A percentile compares a stretch with the other conserved stretches of the same genome.
Evolutionary conservation across 2,888 invertebrate genomes (phyloP).

Genomic region (Meta bourneti): DNA sequence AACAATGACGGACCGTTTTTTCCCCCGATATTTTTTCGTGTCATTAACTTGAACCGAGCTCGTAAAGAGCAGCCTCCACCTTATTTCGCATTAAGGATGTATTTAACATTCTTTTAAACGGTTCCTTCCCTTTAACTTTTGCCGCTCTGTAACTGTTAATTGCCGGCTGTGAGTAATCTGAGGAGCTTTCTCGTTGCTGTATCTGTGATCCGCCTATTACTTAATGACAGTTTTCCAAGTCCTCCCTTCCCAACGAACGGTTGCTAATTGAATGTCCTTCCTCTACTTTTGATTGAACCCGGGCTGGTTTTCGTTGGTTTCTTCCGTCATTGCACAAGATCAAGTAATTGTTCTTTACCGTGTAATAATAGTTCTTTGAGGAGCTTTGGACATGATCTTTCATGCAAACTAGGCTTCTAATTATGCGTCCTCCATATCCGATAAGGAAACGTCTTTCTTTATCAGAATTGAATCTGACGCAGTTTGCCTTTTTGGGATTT

Average conservation of each 20-base stretch:
- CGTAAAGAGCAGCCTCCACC: constrained; percentile 29
- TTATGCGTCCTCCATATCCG: not conserved
- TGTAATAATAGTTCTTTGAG: not conserved
- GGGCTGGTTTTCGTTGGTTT: too few species aligned
- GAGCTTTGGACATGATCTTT: too few species aligned
- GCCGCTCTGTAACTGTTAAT: constrained; percentile 60
- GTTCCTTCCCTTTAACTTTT: constrained; percentile 12
- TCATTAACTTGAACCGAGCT: constrained; percentile 39
- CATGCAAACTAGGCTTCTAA: not conserved
- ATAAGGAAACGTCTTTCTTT: too few species aligned
- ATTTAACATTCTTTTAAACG: constrained; percentile 54
- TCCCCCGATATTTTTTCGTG: not conserved
- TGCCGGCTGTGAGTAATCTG: constrained; percentile 34
- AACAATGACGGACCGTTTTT: constrained; percentile 40
- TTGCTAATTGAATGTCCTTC: constrained; percentile 1
- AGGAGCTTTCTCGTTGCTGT: constrained; percentile 7
- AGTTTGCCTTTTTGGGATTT: too few species aligned
- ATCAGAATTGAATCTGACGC: too few species aligned
- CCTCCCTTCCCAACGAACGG: not conserved
- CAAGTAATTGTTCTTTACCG: not conserved
- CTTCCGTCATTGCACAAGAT: too few species aligned
- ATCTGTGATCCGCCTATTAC: constrained; percentile 42
- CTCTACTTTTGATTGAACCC: not conserved
- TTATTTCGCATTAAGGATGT: constrained; percentile 35
- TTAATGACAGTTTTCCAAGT: constrained; percentile 42